phyloP scores from a whole-genome alignment of 2,797 vertebrate species.

The Oryzias sinensis region DNA sequence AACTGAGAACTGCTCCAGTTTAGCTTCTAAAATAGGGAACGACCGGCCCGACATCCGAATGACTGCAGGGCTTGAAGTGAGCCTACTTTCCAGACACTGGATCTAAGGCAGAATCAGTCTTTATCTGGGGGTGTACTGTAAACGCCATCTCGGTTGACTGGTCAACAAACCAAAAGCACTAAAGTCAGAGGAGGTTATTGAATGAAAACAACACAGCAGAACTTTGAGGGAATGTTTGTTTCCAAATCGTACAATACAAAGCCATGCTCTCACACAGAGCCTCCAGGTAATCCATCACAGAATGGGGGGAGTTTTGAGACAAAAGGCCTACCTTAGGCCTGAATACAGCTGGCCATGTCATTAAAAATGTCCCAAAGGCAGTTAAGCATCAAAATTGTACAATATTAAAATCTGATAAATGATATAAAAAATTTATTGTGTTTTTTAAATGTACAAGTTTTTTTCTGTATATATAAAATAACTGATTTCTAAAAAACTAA shows the following conservation, averaged over 20 bases:
- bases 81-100: constrained; percentile 54
- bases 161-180: constrained; percentile 25
- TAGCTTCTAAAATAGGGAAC: constrained; percentile 65
- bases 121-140: constrained; percentile 23
- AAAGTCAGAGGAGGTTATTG: constrained; percentile 22
- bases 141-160: constrained; percentile 36
- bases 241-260: background rate
- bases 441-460: too few relatives aligned
- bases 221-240: constrained; percentile 4
- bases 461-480: too few relatives aligned
- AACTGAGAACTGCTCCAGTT: constrained; percentile 75
- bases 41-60: constrained; percentile 70
- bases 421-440: too few relatives aligned
- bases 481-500: too few relatives aligned
- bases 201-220: constrained; percentile 11
- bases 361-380: too few relatives aligned
- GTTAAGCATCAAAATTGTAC: too few relatives aligned
- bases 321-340: too few relatives aligned
- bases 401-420: too few relatives aligned
- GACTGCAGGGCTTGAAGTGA: constrained; percentile 63
- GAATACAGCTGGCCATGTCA: too few relatives aligned
- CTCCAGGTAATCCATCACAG: too few relatives aligned
- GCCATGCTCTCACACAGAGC: too few relatives aligned
- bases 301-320: too few relatives aligned
- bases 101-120: constrained; percentile 41